Base-by-base conservation (phyloP, 2,113 vertebrate genomes). In the Centropristis striata region DNA sequence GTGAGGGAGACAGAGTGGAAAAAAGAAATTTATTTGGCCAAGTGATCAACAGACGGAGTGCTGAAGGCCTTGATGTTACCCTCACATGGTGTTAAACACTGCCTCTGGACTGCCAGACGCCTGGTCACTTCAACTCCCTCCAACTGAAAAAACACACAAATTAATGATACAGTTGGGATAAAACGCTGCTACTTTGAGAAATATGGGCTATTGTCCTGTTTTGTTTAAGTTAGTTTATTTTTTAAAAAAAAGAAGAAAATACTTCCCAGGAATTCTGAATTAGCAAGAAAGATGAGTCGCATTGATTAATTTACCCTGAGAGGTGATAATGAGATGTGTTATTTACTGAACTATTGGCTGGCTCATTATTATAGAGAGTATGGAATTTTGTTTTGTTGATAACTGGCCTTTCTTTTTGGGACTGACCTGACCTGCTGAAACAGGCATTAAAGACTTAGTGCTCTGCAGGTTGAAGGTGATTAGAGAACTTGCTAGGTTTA, bases 11-110 rank as follows among this genome's bases (percentile, higher is more conserved):
- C 59, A 55, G 83, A 71, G 58, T 69, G 61, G 21, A 58, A 72
- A 36, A 69, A 25, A 73, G 21, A 51, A 72, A 57, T 66, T 15
- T 21, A 54, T 81, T 83, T 86, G 81, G 87, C 88, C 81, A 83
- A 92, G 75, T 90, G 85, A 87, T 85, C 83, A 92, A 86, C 90
- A 92, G 90, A 92, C 72, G 90, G 88, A 80, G 87, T 71, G 90
- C 81, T 87, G 82, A 90, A 75, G 83, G 90, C 90, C 90, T 92
- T 84, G 87, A 89, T 87, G 88, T 63, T 77, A 67, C 68, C 57
- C 80, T 84, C 80, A 71, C 84, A 84, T 75, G 83, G 85, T 80
- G 87, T 72, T 86, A 78, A 88, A 82, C 72, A 70, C 65, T 65
- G 79, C 39, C 85, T 76, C 81, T 64, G 87, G 74, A 77, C 78